Conservation (phyloP, 2,797 vertebrate species). For the Mormyrops attenuatus region DNA sequence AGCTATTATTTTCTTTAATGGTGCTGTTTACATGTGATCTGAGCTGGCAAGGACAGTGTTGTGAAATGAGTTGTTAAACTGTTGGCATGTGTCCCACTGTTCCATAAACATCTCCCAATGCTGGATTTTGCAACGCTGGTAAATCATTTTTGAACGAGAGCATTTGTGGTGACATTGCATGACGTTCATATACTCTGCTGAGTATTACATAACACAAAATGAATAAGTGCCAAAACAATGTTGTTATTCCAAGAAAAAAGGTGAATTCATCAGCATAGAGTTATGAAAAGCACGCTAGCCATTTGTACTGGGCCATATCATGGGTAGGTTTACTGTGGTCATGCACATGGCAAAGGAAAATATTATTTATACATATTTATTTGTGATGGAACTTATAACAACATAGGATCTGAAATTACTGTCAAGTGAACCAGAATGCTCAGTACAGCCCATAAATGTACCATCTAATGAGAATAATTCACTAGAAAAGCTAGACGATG, state of each 20-base stretch:
- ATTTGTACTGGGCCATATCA: not conserved
- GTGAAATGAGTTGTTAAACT: constrained; percentile 27
- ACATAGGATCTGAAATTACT: not conserved
- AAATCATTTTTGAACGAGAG: constrained; percentile 20
- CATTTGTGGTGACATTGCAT: constrained; percentile 14
- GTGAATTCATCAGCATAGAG: not conserved
- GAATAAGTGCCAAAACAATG: constrained; percentile 10
- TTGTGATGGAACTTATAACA: not conserved
- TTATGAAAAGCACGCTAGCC: not conserved
- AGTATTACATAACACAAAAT: constrained; percentile 19
- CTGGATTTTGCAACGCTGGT: constrained; percentile 24
- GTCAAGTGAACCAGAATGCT: not conserved
- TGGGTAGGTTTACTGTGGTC: not conserved
- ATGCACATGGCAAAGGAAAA: not conserved
- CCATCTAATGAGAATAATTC: not conserved
- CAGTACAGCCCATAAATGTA: not conserved
- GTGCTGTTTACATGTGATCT: constrained; percentile 25
- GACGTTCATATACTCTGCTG: not conserved
- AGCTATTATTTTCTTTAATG: constrained; percentile 23
- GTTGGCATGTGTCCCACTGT: constrained; percentile 12
- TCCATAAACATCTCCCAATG: constrained; percentile 24
- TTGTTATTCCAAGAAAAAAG: constrained; percentile 7
- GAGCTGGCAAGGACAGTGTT: constrained; percentile 25
- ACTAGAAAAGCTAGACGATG: not conserved
- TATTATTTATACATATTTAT: not conserved